Evolutionary conservation across 1,140 invertebrate genomes (phyloP).

Genomic region (Acromyrmex echinatior): DNA sequence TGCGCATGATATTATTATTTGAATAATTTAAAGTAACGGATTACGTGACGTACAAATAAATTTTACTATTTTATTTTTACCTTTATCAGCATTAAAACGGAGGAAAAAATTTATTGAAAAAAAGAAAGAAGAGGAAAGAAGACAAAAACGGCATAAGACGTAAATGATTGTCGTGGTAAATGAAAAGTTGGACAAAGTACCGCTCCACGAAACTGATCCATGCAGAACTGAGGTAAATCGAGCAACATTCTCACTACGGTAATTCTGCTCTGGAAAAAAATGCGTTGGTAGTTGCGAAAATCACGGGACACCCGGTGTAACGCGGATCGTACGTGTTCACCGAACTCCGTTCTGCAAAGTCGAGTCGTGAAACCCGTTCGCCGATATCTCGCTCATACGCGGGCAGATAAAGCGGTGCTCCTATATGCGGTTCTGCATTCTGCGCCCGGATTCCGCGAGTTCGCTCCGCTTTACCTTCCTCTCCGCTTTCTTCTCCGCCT

Average conservation of each 20-base stretch:
- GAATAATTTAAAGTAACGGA: background rate
- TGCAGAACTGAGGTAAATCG: constrained; percentile 13
- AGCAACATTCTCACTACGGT: constrained; percentile 29
- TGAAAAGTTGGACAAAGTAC: constrained; percentile 23
- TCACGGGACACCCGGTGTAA: constrained; percentile 35
- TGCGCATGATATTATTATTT: background rate
- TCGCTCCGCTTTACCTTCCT: constrained; percentile 31
- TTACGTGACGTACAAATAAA: background rate
- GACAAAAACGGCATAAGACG: background rate
- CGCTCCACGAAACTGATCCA: constrained; percentile 24
- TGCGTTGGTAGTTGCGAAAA: constrained; percentile 29
- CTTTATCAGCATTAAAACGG: background rate
- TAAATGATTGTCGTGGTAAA: background rate
- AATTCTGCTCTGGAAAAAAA: constrained; percentile 12
- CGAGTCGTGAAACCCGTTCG: constrained; percentile 64
- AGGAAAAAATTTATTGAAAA: background rate
- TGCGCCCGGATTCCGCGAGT: constrained; percentile 56
- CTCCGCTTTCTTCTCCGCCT: background rate
- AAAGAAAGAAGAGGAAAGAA: background rate
- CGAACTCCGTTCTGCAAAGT: constrained; percentile 52
- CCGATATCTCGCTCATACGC: constrained; percentile 63
- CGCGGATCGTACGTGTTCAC: constrained; percentile 2
- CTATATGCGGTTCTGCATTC: constrained; percentile 51
- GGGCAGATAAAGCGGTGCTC: constrained; percentile 40
- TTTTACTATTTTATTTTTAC: background rate